Evolutionary conservation across 2,113 vertebrate genomes (phyloP).

Genomic region (Malurus melanocephalus): DNA sequence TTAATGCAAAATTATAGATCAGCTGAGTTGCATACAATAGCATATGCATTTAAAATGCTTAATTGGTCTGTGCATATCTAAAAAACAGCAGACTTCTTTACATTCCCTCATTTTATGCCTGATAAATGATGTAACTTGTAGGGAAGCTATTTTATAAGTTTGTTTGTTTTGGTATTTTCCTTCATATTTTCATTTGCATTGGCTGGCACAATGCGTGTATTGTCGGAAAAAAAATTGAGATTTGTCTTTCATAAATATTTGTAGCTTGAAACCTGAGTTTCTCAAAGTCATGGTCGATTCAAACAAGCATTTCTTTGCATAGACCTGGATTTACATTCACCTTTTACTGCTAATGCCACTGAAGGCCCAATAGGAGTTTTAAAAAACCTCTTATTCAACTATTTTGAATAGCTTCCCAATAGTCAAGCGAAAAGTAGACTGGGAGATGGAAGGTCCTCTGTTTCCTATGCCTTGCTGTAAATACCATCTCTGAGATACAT

Average conservation of each 20-base stretch:
- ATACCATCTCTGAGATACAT: not conserved
- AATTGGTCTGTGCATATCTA: not conserved
- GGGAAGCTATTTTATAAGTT: not conserved
- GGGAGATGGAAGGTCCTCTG: not conserved
- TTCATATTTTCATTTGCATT: not conserved
- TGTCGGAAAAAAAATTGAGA: not conserved
- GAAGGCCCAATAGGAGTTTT: not conserved
- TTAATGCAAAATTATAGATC: not conserved
- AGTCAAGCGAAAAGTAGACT: not conserved
- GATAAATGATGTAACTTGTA: not conserved
- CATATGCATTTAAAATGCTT: not conserved
- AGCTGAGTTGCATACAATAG: not conserved
- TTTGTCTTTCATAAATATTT: not conserved
- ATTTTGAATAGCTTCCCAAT: not conserved
- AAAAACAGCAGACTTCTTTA: not conserved
- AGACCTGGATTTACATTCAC: not conserved
- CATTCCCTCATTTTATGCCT: not conserved
- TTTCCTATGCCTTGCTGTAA: not conserved
- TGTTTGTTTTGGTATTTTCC: not conserved
- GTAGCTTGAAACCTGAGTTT: not conserved
- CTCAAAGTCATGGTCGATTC: not conserved
- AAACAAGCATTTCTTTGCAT: not conserved
- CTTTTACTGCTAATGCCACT: not conserved
- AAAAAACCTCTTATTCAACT: not conserved
- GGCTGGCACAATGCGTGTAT: not conserved